A percentile compares a stretch with the other conserved stretches of the same genome.
These are phyloP conservation scores for Coreoperca whiteheadi DNA, from an alignment of 2,113 vertebrate species.

Conservation along the genomic window DNA sequence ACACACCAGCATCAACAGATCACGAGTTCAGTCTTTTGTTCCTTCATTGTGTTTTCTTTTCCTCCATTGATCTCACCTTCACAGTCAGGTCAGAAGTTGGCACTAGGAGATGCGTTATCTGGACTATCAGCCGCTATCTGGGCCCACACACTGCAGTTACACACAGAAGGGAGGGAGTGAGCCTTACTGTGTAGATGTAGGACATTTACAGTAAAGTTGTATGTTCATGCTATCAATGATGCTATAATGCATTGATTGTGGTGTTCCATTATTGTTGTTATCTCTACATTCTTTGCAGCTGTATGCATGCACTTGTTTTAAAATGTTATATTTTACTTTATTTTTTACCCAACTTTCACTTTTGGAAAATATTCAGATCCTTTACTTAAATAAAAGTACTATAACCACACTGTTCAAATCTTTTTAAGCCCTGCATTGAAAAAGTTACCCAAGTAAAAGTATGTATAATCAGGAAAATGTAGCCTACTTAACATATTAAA, in stretches of 20 bases:
- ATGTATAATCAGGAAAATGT: too few species aligned
- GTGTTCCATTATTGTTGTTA: background rate
- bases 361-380: background rate
- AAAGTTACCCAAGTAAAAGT: too few species aligned
- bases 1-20: slow-evolving; percentile 64
- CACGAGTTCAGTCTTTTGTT: slow-evolving; percentile 75
- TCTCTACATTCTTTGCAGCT: background rate
- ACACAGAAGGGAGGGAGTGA: slow-evolving; percentile 6
- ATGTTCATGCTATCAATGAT: background rate
- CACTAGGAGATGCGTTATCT: slow-evolving; percentile 62
- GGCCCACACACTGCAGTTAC: slow-evolving; percentile 58
- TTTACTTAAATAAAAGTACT: too few species aligned
- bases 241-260: background rate
- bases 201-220: background rate
- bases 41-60: slow-evolving; percentile 68
- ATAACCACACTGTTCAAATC: too few species aligned
- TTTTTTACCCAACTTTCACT: background rate
- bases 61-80: slow-evolving; percentile 72
- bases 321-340: background rate
- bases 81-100: slow-evolving; percentile 75
- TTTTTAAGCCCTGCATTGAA: too few species aligned
- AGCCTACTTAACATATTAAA: too few species aligned
- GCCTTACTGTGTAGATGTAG: background rate
- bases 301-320: background rate
- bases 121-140: slow-evolving; percentile 64